phyloP scores from a whole-genome alignment of 2,113 vertebrate species.

The Siniperca knerii region DNA sequence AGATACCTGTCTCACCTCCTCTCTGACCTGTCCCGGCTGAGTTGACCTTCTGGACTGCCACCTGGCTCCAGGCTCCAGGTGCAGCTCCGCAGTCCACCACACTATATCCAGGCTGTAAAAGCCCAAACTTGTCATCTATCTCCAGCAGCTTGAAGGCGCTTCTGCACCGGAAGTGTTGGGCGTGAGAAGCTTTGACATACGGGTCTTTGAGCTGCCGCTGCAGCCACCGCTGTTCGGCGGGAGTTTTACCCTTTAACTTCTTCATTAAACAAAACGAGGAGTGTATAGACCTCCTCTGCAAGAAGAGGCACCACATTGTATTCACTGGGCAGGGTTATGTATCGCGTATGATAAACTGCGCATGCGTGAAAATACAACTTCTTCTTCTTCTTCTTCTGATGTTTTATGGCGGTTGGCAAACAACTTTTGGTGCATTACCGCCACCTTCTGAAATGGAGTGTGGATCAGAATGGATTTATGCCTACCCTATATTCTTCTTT shows the following conservation, averaged over 20 bases:
- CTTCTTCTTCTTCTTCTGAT: too few relatives aligned
- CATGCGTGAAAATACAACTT: constrained; percentile 30
- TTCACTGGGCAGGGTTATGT: background rate
- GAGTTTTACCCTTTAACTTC: constrained; percentile 78
- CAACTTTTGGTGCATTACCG: too few relatives aligned
- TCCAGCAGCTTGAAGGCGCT: constrained; percentile 96
- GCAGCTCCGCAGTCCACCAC: constrained; percentile 95
- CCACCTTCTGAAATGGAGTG: too few relatives aligned
- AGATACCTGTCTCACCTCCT: constrained; percentile 8
- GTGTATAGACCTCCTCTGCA: constrained; percentile 77
- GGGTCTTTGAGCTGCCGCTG: constrained; percentile 89
- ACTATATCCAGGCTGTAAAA: constrained; percentile 86
- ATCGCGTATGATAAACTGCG: background rate
- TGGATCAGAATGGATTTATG: too few relatives aligned
- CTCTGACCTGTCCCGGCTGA: constrained; percentile 87
- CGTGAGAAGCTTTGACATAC: constrained; percentile 89
- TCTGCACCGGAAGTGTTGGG: constrained; percentile 89
- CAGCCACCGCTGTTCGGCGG: constrained; percentile 88
- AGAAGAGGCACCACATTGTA: constrained; percentile 54
- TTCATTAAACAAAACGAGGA: constrained; percentile 52
- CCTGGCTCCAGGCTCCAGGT: constrained; percentile 96
- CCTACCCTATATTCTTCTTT: too few relatives aligned
- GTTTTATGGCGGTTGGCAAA: too few relatives aligned
- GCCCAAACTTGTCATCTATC: constrained; percentile 84
- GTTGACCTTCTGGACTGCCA: constrained; percentile 91